Conservation (phyloP, 2,888 invertebrate genomes). For the Leptopilina drosophilae region DNA sequence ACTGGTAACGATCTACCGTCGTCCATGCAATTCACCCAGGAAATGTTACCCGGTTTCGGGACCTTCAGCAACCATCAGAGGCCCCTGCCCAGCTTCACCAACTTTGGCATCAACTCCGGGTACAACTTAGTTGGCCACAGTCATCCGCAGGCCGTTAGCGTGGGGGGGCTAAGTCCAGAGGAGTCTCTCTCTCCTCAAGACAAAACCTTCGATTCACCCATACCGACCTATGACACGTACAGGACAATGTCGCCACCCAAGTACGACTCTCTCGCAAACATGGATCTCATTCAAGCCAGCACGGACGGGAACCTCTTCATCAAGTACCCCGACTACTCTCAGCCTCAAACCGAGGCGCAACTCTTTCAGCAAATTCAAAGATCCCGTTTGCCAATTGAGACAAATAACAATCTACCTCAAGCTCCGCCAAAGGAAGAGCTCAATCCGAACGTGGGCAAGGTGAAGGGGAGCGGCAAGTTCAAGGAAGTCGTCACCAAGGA, state of each 20-base stretch:
- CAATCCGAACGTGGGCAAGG: conserved; percentile 63
- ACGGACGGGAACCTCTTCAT: conserved; percentile 53
- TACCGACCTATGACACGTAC: conserved; percentile 63
- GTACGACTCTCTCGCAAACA: conserved; percentile 63
- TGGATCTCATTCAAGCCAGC: conserved; percentile 52
- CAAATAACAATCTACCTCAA: conserved; percentile 68
- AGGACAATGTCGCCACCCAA: conserved; percentile 61
- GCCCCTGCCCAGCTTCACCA: conserved; percentile 83
- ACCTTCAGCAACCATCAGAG: conserved; percentile 73
- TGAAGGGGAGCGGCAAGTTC: conserved; percentile 27
- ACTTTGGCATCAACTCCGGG: conserved; percentile 80
- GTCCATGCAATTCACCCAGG: conserved; percentile 74
- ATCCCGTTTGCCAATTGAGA: conserved; percentile 33
- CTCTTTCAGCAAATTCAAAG: conserved; percentile 7
- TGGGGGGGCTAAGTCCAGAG: conserved; percentile 86
- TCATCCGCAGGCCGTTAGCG: conserved; percentile 84
- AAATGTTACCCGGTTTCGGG: conserved; percentile 70
- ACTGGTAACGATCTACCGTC: conserved; percentile 81
- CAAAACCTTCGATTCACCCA: conserved; percentile 73
- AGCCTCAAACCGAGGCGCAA: conserved; percentile 55
- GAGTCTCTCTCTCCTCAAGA: conserved; percentile 78
- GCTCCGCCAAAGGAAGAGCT: conserved; percentile 64
- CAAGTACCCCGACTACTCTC: conserved; percentile 47
- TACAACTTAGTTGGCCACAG: conserved; percentile 78
- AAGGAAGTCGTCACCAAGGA: conserved; percentile 61